These are phyloP conservation scores for Bombycilla garrulus DNA, from an alignment of 2,113 vertebrate species.

Conservation along the genomic window DNA sequence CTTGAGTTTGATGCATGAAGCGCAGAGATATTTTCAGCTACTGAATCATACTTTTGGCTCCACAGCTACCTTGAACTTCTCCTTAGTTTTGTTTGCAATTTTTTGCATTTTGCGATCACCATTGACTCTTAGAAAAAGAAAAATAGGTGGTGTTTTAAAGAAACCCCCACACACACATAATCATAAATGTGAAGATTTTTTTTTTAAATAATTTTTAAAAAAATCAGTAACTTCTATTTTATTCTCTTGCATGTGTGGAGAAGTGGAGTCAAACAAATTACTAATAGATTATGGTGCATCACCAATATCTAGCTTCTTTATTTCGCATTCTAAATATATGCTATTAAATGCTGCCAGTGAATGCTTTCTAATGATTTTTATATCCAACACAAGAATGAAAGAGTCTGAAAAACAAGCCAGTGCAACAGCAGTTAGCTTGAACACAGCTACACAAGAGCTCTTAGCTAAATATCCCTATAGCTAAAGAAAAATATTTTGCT, in stretches of 20 bases:
- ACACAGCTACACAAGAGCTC: background rate
- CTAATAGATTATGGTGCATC: background rate
- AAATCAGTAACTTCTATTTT: background rate
- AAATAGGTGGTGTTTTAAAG: background rate
- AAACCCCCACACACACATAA: background rate
- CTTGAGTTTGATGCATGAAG: conserved; percentile 70
- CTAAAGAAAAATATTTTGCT: background rate
- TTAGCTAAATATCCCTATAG: background rate
- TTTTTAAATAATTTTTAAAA: no score
- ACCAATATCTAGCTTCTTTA: background rate
- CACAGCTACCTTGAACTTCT: conserved; percentile 26
- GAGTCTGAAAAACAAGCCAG: background rate
- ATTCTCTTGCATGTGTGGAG: background rate
- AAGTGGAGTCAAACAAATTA: background rate
- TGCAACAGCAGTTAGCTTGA: background rate
- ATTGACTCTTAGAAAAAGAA: background rate
- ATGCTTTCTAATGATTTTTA: conserved; percentile 24
- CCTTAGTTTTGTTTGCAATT: conserved; percentile 36
- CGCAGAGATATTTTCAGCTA: conserved; percentile 68
- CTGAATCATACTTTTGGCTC: conserved; percentile 68
- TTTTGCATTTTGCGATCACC: background rate
- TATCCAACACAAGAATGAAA: background rate
- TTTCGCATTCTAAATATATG: background rate
- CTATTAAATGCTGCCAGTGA: conserved; percentile 6
- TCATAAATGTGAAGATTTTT: background rate